Conservation (phyloP, 2,113 vertebrate genomes). For the Cinclus mexicanus region DNA sequence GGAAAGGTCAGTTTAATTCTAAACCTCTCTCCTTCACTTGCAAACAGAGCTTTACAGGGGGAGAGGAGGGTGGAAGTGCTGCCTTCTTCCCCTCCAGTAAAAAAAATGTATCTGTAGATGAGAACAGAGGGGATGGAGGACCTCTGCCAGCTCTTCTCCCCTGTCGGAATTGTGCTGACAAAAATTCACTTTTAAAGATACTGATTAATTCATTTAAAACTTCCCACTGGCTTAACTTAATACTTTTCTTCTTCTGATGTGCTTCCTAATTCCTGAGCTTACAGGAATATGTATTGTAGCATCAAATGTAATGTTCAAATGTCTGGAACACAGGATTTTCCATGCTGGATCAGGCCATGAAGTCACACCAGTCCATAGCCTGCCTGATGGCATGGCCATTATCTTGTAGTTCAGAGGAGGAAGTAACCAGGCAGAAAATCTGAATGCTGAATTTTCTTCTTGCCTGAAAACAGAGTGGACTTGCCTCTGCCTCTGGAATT, state of each 20-base stretch:
- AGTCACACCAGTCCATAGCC: background rate
- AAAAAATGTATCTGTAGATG: background rate
- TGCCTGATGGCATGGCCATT: background rate
- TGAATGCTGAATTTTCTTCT: background rate
- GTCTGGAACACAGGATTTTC: constrained; percentile 27
- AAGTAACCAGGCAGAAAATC: background rate
- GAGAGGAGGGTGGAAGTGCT: background rate
- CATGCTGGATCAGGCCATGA: background rate
- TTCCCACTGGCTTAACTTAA: background rate
- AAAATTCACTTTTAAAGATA: background rate
- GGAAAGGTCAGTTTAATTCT: background rate
- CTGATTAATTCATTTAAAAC: background rate
- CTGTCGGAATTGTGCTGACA: background rate
- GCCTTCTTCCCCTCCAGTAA: background rate
- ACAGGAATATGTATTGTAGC: background rate
- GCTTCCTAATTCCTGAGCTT: background rate
- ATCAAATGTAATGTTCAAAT: background rate
- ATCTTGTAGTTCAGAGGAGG: background rate
- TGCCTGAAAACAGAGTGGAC: background rate
- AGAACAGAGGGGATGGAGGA: background rate
- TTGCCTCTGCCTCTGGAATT: background rate
- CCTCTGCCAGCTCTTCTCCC: background rate
- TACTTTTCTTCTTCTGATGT: background rate
- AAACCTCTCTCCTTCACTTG: background rate
- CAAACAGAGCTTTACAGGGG: background rate